Conservation (phyloP, 2,888 invertebrate genomes). For the Choreutis nemorana region DNA sequence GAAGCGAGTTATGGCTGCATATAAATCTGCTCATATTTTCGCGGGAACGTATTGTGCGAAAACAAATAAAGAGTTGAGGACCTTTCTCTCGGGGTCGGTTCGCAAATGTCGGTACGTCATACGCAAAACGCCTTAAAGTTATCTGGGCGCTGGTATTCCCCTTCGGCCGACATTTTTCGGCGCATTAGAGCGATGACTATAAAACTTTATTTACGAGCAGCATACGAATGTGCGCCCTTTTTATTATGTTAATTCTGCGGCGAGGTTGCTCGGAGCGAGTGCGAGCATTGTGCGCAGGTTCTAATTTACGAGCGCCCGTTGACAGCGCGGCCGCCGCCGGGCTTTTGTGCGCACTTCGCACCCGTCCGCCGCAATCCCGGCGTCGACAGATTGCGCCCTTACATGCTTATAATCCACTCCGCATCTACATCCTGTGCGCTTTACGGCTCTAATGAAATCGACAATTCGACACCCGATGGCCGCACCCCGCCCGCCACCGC, state of each 20-base stretch:
- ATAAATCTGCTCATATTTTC: too few species aligned
- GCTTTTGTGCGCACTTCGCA: constrained; percentile 1
- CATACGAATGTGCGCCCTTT: constrained; percentile 50
- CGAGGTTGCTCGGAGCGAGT: constrained; percentile 12
- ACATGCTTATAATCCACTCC: background rate
- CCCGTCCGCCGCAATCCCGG: background rate
- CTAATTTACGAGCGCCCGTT: constrained; percentile 37
- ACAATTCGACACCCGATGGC: background rate
- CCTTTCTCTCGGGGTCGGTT: too few species aligned
- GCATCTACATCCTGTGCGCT: constrained; percentile 1
- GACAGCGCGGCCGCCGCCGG: constrained; percentile 11
- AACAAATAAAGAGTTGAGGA: too few species aligned
- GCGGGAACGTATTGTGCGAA: too few species aligned
- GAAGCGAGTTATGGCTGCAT: too few species aligned
- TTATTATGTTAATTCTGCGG: constrained; percentile 58
- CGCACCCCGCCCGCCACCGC: background rate
- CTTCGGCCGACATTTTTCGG: constrained; percentile 41
- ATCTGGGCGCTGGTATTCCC: constrained; percentile 12
- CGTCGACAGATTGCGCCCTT: constrained; percentile 1
- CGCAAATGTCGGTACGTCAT: too few species aligned
- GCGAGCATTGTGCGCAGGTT: constrained; percentile 27
- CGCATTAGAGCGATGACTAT: constrained; percentile 54
- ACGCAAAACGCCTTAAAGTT: too few species aligned
- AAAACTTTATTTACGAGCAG: constrained; percentile 55
- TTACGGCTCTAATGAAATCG: constrained; percentile 4